phyloP scores from a whole-genome alignment of 2,888 invertebrate genomes.

The Smittia sp. region DNA sequence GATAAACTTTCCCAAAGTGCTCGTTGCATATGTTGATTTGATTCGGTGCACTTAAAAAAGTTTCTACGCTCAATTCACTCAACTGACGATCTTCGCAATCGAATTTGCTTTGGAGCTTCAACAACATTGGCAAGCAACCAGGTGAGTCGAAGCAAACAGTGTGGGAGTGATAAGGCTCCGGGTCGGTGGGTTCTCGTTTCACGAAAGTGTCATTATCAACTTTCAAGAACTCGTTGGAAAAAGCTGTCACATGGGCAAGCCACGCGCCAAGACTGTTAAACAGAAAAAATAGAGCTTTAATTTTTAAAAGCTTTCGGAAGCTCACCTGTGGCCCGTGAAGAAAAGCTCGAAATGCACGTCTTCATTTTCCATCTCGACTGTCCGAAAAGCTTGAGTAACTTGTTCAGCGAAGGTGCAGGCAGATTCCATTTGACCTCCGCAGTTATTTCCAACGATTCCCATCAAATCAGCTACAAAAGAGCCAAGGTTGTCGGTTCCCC shows the following conservation, averaged over 20 bases:
- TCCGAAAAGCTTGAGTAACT: not conserved
- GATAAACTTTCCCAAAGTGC: conserved; percentile 1
- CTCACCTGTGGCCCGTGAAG: not conserved
- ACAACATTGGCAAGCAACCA: not conserved
- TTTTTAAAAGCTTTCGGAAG: not conserved
- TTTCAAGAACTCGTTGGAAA: not conserved
- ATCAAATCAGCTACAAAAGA: not conserved
- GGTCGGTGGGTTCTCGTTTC: not conserved
- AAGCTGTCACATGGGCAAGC: not conserved
- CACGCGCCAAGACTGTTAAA: not conserved
- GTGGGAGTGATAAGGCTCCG: not conserved
- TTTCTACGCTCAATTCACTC: not conserved
- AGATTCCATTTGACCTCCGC: not conserved
- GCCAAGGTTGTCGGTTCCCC: conserved; percentile 1
- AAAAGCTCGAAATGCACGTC: not conserved
- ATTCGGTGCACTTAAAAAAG: not conserved
- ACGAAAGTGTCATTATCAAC: not conserved
- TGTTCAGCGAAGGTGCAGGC: not conserved
- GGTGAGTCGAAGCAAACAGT: not conserved
- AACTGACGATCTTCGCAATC: not conserved
- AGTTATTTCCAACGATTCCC: not conserved
- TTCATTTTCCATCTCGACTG: not conserved
- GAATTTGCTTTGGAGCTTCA: not conserved
- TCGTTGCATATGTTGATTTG: conserved; percentile 4
- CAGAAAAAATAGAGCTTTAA: no score